These are phyloP conservation scores for Polietes domitor DNA, from an alignment of 2,888 invertebrate species.

Conservation along the genomic window DNA sequence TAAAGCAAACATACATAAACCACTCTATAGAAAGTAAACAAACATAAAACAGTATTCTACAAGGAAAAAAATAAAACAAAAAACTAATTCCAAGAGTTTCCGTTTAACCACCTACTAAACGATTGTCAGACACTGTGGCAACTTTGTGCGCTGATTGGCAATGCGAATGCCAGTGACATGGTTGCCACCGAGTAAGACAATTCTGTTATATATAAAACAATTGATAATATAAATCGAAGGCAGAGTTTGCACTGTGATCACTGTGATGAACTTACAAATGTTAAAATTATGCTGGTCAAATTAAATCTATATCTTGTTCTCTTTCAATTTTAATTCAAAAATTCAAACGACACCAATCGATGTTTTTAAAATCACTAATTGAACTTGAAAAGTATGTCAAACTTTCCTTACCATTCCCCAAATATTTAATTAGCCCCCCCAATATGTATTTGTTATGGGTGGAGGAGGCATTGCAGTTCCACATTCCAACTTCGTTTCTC, in stretches of 20 bases:
- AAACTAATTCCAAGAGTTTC: slow-evolving; percentile 65
- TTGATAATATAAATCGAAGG: slow-evolving; percentile 26
- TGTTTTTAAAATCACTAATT: too few species aligned
- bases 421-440: too few species aligned
- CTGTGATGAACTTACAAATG: background rate
- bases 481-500: too few species aligned
- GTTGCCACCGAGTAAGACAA: background rate
- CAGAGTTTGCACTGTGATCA: slow-evolving; percentile 39
- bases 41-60: slow-evolving; percentile 60
- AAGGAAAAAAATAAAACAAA: slow-evolving; percentile 16
- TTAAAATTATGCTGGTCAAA: too few species aligned
- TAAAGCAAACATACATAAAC: slow-evolving; percentile 29
- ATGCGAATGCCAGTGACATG: background rate
- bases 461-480: too few species aligned
- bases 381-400: too few species aligned
- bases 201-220: slow-evolving; percentile 36
- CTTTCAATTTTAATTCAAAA: too few species aligned
- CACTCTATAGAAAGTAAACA: slow-evolving; percentile 43
- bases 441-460: too few species aligned
- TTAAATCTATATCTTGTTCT: too few species aligned
- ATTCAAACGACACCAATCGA: too few species aligned
- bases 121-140: background rate
- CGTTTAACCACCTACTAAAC: slow-evolving; percentile 66
- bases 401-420: too few species aligned
- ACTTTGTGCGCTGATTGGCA: background rate